phyloP scores from a whole-genome alignment of 2,888 invertebrate species.

The Drosophila niveifrons region DNA sequence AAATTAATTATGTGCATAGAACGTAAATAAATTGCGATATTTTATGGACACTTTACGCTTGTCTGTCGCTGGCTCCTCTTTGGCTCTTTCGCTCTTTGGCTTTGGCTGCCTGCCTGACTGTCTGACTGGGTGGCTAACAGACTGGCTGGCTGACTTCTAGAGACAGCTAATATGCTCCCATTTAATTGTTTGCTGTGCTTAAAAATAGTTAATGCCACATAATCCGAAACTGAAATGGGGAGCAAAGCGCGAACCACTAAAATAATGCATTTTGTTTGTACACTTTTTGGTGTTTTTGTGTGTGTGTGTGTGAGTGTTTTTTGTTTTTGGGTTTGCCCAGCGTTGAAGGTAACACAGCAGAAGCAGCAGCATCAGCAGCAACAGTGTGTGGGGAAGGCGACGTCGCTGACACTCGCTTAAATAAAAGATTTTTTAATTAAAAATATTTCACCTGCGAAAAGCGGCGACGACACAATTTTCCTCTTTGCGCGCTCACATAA shows the following conservation, averaged over 20 bases:
- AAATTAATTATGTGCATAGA: constrained; percentile 25
- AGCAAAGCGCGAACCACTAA: constrained; percentile 11
- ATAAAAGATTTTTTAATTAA: constrained; percentile 81
- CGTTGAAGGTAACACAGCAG: background rate
- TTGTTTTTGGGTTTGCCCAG: background rate
- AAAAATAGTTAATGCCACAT: constrained; percentile 56
- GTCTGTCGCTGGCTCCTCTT: constrained; percentile 2
- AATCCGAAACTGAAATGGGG: constrained; percentile 38
- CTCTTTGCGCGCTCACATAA: constrained; percentile 35
- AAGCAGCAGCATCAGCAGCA: background rate
- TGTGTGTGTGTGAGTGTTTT: too few species aligned
- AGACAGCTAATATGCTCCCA: constrained; percentile 29
- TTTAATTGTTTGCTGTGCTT: constrained; percentile 35
- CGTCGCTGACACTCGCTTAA: constrained; percentile 71
- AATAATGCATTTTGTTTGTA: constrained; percentile 53
- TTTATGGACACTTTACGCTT: constrained; percentile 19
- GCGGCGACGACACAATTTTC: constrained; percentile 49
- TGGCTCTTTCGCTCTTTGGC: background rate
- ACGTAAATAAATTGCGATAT: constrained; percentile 24
- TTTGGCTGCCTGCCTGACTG: constrained; percentile 2
- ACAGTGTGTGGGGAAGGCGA: constrained; percentile 12
- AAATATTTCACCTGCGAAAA: constrained; percentile 77
- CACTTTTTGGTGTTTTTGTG: constrained; percentile 2
- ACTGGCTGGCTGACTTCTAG: constrained; percentile 10
- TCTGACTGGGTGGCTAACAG: background rate